Percentiles rank a stretch among this genome's conserved stretches.
phyloP scores from a whole-genome alignment of 2,797 vertebrate species.

The Enteromius trimaculatus region DNA sequence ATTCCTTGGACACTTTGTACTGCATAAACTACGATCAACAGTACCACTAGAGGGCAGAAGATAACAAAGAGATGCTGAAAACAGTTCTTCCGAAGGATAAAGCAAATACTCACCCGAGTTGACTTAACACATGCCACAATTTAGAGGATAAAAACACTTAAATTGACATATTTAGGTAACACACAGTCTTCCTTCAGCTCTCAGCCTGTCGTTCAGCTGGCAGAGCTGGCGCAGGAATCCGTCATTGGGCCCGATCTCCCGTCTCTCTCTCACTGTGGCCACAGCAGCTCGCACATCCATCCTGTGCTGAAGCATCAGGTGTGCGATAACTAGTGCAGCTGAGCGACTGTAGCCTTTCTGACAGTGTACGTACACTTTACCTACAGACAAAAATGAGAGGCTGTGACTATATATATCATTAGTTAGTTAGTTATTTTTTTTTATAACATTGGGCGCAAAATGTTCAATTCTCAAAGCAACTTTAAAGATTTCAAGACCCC shows the following conservation, averaged over 20 bases:
- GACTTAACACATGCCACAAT: not conserved
- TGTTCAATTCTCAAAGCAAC: not conserved
- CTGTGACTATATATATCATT: not conserved
- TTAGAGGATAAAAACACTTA: slow-evolving; percentile 27
- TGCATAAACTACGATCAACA: not conserved
- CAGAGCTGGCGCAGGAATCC: slow-evolving; percentile 94
- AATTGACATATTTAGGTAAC: not conserved
- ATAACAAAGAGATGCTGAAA: not conserved
- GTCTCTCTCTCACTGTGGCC: slow-evolving; percentile 82
- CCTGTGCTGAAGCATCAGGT: slow-evolving; percentile 88
- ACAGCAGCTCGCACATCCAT: slow-evolving; percentile 85
- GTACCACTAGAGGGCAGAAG: slow-evolving; percentile 12
- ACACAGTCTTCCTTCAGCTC: slow-evolving; percentile 71
- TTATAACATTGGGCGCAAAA: not conserved
- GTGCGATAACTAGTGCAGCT: slow-evolving; percentile 89
- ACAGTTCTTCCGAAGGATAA: not conserved
- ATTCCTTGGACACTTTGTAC: not conserved
- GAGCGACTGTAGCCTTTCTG: slow-evolving; percentile 97
- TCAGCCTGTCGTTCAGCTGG: slow-evolving; percentile 82
- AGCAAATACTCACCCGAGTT: not conserved
- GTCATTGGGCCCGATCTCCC: slow-evolving; percentile 95
- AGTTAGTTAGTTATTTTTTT: too few relatives aligned
- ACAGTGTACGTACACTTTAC: slow-evolving; percentile 92
- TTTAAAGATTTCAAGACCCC: not conserved
- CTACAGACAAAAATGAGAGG: slow-evolving; percentile 67